Evolutionary conservation across 30 jellyfish, hydroid and myxozoan genomes (phyloP).

Genomic region (Clytia hemisphaerica): DNA sequence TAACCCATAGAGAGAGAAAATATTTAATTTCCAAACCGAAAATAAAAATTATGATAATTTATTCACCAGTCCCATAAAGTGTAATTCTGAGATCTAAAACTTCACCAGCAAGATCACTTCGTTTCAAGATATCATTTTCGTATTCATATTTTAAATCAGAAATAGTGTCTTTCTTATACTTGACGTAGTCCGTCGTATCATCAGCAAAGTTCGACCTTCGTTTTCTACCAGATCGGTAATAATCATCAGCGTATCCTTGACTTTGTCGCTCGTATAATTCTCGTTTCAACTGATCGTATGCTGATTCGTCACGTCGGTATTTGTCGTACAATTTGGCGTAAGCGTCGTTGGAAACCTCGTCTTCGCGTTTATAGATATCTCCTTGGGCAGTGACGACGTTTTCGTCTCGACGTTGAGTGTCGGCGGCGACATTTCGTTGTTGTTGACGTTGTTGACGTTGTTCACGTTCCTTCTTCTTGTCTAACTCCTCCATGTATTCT

Average conservation of each 20-base stretch:
- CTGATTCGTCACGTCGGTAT: slow-evolving; percentile 16
- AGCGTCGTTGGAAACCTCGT: slow-evolving; percentile 8
- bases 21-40: no score
- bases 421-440: no score
- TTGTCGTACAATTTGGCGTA: slow-evolving; percentile 24
- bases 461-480: slow-evolving; percentile 52
- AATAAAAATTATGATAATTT: no score
- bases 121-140: slow-evolving; percentile 23
- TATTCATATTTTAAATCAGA: slow-evolving; percentile 20
- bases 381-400: no score
- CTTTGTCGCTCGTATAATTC: slow-evolving; percentile 4
- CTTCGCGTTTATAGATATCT: background rate
- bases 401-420: no score
- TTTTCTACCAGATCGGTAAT: background rate
- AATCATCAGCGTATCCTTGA: slow-evolving; percentile 12
- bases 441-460: no score
- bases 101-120: slow-evolving; percentile 82
- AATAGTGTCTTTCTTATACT: background rate
- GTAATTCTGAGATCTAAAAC: slow-evolving; percentile 53
- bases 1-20: no score
- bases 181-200: slow-evolving; percentile 36
- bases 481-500: slow-evolving; percentile 69
- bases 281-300: slow-evolving; percentile 33
- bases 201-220: slow-evolving; percentile 28
- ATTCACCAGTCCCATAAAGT: slow-evolving; percentile 87